phyloP scores from a whole-genome alignment of 2,888 invertebrate species.

The Crepidodera aurea region DNA sequence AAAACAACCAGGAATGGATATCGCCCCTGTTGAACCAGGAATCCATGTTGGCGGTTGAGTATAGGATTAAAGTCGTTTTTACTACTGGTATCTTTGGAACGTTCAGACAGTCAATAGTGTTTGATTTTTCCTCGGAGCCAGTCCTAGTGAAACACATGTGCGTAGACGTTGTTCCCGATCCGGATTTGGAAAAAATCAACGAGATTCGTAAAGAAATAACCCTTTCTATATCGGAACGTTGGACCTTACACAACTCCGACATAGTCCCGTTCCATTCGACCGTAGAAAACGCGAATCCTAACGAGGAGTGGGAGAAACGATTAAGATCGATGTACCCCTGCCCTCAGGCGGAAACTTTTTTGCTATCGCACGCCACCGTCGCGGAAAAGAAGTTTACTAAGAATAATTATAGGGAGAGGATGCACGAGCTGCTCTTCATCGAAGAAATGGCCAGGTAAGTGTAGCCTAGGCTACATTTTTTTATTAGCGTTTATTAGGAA shows the following conservation, averaged over 20 bases:
- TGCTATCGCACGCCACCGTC: constrained; percentile 73
- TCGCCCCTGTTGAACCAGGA: constrained; percentile 47
- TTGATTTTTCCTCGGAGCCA: constrained; percentile 75
- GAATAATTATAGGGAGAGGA: constrained; percentile 75
- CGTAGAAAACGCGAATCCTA: constrained; percentile 45
- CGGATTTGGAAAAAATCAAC: constrained; percentile 71
- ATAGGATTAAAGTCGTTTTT: constrained; percentile 49
- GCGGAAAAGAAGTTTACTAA: constrained; percentile 69
- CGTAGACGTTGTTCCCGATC: constrained; percentile 77
- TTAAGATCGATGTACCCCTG: constrained; percentile 71
- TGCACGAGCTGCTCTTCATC: constrained; percentile 78
- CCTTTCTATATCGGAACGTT: constrained; percentile 67
- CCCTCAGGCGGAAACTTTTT: constrained; percentile 72
- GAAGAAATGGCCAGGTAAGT: constrained; percentile 76
- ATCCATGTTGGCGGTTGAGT: constrained; percentile 43
- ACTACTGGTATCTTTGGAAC: constrained; percentile 77
- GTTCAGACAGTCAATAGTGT: constrained; percentile 79
- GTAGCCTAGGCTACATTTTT: no score
- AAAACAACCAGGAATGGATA: constrained; percentile 66
- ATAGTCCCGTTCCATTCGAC: constrained; percentile 54
- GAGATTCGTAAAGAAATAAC: constrained; percentile 69
- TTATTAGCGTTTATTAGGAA: no score
- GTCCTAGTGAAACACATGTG: constrained; percentile 73
- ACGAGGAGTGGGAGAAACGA: constrained; percentile 65
- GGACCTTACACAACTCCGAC: constrained; percentile 64